phyloP scores from a whole-genome alignment of 2,113 vertebrate species.

The Tautogolabrus adspersus region DNA sequence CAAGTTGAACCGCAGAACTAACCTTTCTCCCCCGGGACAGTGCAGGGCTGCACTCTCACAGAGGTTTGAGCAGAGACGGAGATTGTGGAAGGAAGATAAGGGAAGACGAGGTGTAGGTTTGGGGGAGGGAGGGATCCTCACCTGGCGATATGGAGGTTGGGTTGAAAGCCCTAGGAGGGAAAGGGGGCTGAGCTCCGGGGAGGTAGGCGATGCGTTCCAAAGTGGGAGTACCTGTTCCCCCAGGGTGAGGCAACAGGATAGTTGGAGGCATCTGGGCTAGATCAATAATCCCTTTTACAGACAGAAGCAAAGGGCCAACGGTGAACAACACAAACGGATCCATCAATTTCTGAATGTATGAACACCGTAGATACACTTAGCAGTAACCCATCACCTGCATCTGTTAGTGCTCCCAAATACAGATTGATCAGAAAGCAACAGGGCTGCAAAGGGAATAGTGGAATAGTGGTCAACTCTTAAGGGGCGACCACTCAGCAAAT shows the following conservation, averaged over 20 bases:
- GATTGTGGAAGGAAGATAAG: constrained; percentile 58
- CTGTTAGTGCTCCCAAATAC: constrained; percentile 65
- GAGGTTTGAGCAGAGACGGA: constrained; percentile 54
- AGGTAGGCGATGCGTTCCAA: constrained; percentile 98
- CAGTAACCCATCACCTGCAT: constrained; percentile 64
- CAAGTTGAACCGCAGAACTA: constrained; percentile 31
- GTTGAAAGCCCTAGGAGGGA: constrained; percentile 95
- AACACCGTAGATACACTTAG: constrained; percentile 67
- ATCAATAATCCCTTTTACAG: constrained; percentile 97
- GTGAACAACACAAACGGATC: constrained; percentile 83
- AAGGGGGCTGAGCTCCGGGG: constrained; percentile 94
- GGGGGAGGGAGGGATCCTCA: constrained; percentile 80
- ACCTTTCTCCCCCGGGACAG: constrained; percentile 56
- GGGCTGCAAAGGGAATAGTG: constrained; percentile 64
- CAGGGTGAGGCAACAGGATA: constrained; percentile 98
- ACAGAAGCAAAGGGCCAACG: constrained; percentile 87
- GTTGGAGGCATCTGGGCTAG: constrained; percentile 98
- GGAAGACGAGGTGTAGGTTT: constrained; percentile 56
- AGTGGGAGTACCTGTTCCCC: constrained; percentile 94
- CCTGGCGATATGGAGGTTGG: constrained; percentile 96
- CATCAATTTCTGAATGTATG: constrained; percentile 71
- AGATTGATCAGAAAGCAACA: constrained; percentile 64
- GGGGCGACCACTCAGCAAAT: constrained; percentile 66
- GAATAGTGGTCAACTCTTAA: constrained; percentile 69
- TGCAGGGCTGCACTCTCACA: constrained; percentile 42